These are phyloP conservation scores for Acropora tenuis DNA, from an alignment of 64 coral and sea anemone genomes.

Conservation along the genomic window DNA sequence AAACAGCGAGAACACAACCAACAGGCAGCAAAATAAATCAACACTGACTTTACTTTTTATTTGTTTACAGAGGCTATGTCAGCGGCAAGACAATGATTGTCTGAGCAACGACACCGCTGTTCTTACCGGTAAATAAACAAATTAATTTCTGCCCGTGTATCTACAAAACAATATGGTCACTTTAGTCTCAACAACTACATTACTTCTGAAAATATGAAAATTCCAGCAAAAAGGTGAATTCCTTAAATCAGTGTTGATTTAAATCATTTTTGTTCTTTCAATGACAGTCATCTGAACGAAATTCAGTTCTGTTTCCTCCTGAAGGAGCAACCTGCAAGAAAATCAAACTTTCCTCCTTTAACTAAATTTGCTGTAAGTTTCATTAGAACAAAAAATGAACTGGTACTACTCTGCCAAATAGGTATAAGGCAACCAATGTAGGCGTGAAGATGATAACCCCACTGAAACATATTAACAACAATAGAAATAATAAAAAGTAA, in stretches of 20 bases:
- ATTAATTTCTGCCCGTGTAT: background rate
- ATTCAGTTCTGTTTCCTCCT: conserved; percentile 97
- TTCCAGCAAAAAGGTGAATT: conserved; percentile 4
- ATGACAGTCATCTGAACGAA: conserved; percentile 35
- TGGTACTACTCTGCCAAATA: no score
- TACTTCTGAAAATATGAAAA: conserved; percentile 43
- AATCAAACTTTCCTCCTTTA: no score
- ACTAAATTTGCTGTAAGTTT: no score
- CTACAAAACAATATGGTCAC: conserved; percentile 21
- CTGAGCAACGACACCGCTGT: conserved; percentile 43
- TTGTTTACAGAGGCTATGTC: conserved; percentile 43
- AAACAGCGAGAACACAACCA: background rate
- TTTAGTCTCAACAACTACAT: conserved; percentile 39
- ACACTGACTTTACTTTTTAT: conserved; percentile 53
- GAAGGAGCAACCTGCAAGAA: conserved; percentile 92
- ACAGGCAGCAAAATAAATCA: conserved; percentile 8
- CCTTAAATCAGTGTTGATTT: conserved; percentile 62
- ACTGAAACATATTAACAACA: no score
- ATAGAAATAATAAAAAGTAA: no score
- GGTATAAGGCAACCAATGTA: no score
- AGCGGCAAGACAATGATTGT: conserved; percentile 35
- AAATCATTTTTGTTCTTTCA: conserved; percentile 16
- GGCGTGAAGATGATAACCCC: no score
- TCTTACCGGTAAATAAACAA: conserved; percentile 32
- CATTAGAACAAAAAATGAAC: no score